These are phyloP conservation scores for Rousettus madagascariensis DNA, from an alignment of 2,797 vertebrate species.

Conservation along the genomic window DNA sequence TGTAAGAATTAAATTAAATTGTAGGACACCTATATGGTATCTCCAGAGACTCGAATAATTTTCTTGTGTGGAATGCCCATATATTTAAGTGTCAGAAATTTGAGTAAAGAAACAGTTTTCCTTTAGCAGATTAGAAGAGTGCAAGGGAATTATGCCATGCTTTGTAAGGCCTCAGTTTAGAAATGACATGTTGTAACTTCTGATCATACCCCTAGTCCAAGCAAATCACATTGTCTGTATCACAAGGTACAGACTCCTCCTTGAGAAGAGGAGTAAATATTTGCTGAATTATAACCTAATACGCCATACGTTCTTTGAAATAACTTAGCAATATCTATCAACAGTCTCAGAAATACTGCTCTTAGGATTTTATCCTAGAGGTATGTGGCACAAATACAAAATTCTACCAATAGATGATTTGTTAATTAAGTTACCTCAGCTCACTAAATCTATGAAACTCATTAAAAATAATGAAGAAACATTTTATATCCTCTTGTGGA, in stretches of 20 bases:
- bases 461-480: not conserved
- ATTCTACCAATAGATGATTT: not conserved
- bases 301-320: not conserved
- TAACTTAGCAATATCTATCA: not conserved
- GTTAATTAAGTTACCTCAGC: not conserved
- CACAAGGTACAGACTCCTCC: too few relatives aligned
- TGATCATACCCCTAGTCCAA: not conserved
- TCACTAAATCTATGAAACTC: not conserved
- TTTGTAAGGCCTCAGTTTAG: not conserved
- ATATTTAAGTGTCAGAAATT: not conserved
- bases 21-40: not conserved
- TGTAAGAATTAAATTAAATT: not conserved
- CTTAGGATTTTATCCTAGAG: not conserved
- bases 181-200: not conserved
- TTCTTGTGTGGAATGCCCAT: not conserved
- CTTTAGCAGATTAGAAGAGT: not conserved
- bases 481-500: not conserved
- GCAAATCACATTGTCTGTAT: not conserved
- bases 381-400: not conserved
- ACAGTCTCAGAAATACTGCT: not conserved
- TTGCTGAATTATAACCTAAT: not conserved
- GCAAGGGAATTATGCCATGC: not conserved
- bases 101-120: not conserved
- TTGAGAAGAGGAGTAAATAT: not conserved
- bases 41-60: not conserved